Conservation (phyloP, 2,797 vertebrate genomes). For the Tachyglossus aculeatus region DNA sequence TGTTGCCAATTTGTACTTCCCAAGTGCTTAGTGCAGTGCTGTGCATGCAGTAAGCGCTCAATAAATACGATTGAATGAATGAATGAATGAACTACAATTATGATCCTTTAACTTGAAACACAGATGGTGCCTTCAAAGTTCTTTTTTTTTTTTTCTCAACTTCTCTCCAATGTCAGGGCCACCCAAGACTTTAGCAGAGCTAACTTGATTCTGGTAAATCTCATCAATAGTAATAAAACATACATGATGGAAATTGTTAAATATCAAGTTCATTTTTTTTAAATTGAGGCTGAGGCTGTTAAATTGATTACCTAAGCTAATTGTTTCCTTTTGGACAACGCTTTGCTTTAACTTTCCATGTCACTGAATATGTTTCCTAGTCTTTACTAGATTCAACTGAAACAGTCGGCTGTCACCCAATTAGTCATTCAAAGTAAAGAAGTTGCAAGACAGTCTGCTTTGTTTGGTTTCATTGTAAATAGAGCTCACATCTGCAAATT, state of each 20-base stretch:
- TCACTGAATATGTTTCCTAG: conserved; percentile 17
- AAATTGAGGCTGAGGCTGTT: conserved; percentile 21
- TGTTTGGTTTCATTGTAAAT: conserved; percentile 9
- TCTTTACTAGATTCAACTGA: conserved; percentile 37
- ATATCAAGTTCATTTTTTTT: conserved; percentile 31
- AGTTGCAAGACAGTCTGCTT: background rate
- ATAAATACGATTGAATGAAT: background rate
- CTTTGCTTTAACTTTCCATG: background rate
- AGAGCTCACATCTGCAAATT: background rate
- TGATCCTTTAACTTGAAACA: too few relatives aligned
- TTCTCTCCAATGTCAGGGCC: too few relatives aligned
- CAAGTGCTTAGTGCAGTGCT: too few relatives aligned
- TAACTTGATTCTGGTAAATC: background rate
- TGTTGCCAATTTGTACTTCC: too few relatives aligned
- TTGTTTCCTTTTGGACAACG: conserved; percentile 5
- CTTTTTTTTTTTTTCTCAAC: too few relatives aligned
- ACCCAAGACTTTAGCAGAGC: background rate
- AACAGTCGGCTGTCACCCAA: background rate
- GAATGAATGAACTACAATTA: background rate
- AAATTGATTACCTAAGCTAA: background rate
- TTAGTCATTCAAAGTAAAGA: conserved; percentile 14
- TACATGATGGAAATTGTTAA: conserved; percentile 46
- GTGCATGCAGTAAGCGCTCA: too few relatives aligned
- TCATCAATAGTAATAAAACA: conserved; percentile 38
- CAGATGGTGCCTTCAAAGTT: too few relatives aligned